Evolutionary conservation across 2,888 invertebrate species (phyloP).

Genomic region (Drosophila lutescens): DNA sequence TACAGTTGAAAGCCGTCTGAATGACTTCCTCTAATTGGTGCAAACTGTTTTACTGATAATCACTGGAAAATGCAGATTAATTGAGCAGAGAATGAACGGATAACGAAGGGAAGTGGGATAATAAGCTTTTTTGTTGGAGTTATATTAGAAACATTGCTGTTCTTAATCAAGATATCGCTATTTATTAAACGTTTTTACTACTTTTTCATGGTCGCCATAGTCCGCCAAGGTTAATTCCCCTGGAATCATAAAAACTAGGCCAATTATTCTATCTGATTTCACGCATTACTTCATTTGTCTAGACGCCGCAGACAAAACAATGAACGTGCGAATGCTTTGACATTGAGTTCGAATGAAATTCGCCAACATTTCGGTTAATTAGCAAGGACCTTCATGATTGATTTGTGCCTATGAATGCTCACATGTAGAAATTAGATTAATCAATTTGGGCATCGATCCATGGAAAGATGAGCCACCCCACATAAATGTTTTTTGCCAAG

Average conservation of each 20-base stretch:
- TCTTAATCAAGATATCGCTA: background rate
- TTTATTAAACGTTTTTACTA: background rate
- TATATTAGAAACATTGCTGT: background rate
- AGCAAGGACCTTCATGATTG: conserved; percentile 23
- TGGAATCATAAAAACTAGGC: conserved; percentile 2
- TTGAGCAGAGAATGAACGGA: background rate
- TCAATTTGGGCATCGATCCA: conserved; percentile 14
- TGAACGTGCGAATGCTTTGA: background rate
- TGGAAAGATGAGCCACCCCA: conserved; percentile 2
- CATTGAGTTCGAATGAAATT: conserved; percentile 4
- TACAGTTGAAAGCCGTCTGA: conserved; percentile 6
- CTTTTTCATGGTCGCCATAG: background rate
- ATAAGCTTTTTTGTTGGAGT: no score
- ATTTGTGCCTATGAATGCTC: conserved; percentile 14
- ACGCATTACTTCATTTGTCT: conserved; percentile 25
- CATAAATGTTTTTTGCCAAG: background rate
- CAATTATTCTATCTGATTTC: conserved; percentile 16
- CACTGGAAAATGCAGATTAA: background rate
- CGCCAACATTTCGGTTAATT: conserved; percentile 17
- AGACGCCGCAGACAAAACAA: conserved; percentile 2
- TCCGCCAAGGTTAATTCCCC: background rate
- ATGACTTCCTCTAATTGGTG: conserved; percentile 9
- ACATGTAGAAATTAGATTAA: conserved; percentile 30
- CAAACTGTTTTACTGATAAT: conserved; percentile 1
- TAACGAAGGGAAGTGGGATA: no score